Conservation (phyloP, 1,140 invertebrate species). For the Lethocerus indicus region DNA sequence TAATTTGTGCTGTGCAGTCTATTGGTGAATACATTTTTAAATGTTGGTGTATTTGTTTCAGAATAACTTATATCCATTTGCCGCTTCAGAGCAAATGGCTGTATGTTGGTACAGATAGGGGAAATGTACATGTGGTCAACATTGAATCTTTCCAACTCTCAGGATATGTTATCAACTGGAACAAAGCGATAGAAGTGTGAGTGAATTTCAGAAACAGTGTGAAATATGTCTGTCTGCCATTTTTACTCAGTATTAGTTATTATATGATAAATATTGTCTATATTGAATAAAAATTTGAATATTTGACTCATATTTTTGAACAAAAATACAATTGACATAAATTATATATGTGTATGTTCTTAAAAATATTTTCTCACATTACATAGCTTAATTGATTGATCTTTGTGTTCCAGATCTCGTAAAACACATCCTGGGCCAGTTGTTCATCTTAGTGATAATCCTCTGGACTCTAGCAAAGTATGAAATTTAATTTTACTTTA, state of each 20-base stretch:
- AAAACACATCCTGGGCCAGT: constrained; percentile 90
- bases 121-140: constrained; percentile 95
- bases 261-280: too few relatives aligned
- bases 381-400: background rate
- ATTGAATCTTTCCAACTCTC: constrained; percentile 90
- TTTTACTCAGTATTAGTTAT: too few relatives aligned
- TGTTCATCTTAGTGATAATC: constrained; percentile 90
- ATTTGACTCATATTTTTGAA: too few relatives aligned
- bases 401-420: constrained; percentile 54
- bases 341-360: too few relatives aligned
- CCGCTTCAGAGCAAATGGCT: constrained; percentile 97
- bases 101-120: constrained; percentile 92
- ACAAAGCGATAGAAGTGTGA: constrained; percentile 99
- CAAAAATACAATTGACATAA: too few relatives aligned
- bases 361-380: too few relatives aligned
- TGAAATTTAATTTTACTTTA: background rate
- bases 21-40: too few relatives aligned
- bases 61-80: constrained; percentile 83
- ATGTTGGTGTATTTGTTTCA: constrained; percentile 30
- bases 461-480: constrained; percentile 88
- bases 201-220: constrained; percentile 34
- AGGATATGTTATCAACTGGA: constrained; percentile 99
- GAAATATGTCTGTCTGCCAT: too few relatives aligned
- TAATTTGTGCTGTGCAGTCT: too few relatives aligned
- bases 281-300: too few relatives aligned